phyloP scores from a whole-genome alignment of 2,888 invertebrate genomes.

The Nudaria mundana region DNA sequence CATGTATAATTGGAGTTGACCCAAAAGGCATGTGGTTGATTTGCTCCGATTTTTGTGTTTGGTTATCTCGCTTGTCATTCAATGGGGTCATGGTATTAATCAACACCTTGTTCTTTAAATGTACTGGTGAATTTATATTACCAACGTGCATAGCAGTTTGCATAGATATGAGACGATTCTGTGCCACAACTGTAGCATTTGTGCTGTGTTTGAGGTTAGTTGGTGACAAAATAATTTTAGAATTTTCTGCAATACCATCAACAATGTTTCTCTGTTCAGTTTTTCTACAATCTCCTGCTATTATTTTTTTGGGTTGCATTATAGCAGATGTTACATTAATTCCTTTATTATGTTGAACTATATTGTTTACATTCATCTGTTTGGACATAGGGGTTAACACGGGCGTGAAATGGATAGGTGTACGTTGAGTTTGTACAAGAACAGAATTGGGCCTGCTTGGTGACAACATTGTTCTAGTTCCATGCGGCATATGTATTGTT shows the following conservation, averaged over 20 bases:
- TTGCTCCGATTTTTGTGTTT: constrained; percentile 54
- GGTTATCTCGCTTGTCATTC: constrained; percentile 62
- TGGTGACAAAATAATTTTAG: constrained; percentile 71
- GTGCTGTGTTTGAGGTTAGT: constrained; percentile 56
- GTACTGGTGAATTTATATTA: constrained; percentile 57
- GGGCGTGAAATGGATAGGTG: constrained; percentile 75
- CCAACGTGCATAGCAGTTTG: constrained; percentile 63
- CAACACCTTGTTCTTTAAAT: constrained; percentile 63
- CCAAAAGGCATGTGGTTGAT: constrained; percentile 51
- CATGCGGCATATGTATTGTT: constrained; percentile 63
- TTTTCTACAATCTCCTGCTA: constrained; percentile 56
- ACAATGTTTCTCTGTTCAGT: constrained; percentile 44
- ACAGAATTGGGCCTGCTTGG: constrained; percentile 72
- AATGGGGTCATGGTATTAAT: constrained; percentile 54
- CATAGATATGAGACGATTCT: constrained; percentile 72
- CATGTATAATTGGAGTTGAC: constrained; percentile 61
- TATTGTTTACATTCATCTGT: constrained; percentile 75
- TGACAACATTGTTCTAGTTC: constrained; percentile 65
- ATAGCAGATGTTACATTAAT: constrained; percentile 46
- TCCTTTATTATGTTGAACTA: constrained; percentile 61
- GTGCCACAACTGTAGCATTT: constrained; percentile 68
- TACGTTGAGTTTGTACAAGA: constrained; percentile 69
- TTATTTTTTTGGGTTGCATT: constrained; percentile 63
- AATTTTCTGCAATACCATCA: constrained; percentile 51
- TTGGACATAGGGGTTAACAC: constrained; percentile 81